Conservation (phyloP, 2,888 invertebrate genomes). For the Esperia sulphurella region DNA sequence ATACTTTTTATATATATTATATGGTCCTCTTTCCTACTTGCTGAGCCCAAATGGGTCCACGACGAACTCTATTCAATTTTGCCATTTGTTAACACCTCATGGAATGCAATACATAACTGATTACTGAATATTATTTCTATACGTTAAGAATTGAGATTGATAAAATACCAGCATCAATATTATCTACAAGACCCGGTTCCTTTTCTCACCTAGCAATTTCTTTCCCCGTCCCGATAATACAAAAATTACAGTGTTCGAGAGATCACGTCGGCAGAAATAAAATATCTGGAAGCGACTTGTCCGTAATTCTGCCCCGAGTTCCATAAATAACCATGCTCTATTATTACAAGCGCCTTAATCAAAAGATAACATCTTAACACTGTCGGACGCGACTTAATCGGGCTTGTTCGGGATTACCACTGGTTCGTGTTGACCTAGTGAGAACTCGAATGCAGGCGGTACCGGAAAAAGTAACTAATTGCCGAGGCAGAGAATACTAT, state of each 20-base stretch:
- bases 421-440: constrained; percentile 22
- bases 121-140: too few species aligned
- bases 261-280: constrained; percentile 37
- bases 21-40: too few species aligned
- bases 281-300: constrained; percentile 35
- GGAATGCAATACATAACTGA: too few species aligned
- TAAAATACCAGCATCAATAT: neutral
- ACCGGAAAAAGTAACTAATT: too few species aligned
- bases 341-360: constrained; percentile 74
- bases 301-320: constrained; percentile 47
- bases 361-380: constrained; percentile 74
- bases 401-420: constrained; percentile 30
- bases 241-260: constrained; percentile 29
- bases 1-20: too few species aligned
- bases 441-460: neutral
- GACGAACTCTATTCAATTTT: too few species aligned
- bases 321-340: constrained; percentile 64
- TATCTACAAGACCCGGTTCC: neutral
- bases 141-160: too few species aligned
- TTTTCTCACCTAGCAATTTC: constrained; percentile 8
- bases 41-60: too few species aligned
- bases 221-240: constrained; percentile 14
- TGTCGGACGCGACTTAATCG: constrained; percentile 58
- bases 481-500: too few species aligned
- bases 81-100: too few species aligned